Conservation (phyloP, 2,888 invertebrate genomes). For the Phorcus lineatus region DNA sequence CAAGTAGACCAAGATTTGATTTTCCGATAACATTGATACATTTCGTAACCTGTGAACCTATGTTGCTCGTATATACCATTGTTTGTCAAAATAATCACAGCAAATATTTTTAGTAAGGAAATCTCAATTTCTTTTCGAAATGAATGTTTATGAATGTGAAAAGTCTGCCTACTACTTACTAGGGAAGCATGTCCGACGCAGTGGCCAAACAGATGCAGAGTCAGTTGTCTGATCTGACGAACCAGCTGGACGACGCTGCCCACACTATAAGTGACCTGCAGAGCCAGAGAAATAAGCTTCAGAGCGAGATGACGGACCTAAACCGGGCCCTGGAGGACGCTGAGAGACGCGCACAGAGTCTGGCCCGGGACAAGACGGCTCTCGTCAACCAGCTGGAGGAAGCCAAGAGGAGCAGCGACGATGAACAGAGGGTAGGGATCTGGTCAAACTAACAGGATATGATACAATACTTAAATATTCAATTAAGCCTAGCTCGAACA, state of each 20-base stretch:
- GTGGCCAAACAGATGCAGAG: slow-evolving; percentile 97
- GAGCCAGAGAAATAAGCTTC: slow-evolving; percentile 91
- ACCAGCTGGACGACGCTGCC: slow-evolving; percentile 97
- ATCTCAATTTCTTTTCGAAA: too few species aligned
- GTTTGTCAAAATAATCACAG: too few species aligned
- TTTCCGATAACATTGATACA: too few species aligned
- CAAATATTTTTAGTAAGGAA: too few species aligned
- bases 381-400: slow-evolving; percentile 97
- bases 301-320: slow-evolving; percentile 97
- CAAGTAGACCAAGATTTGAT: too few species aligned
- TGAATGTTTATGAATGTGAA: too few species aligned
- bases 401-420: slow-evolving; percentile 97
- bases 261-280: slow-evolving; percentile 95
- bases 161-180: not conserved
- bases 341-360: slow-evolving; percentile 95
- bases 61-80: too few species aligned
- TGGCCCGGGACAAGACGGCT: slow-evolving; percentile 93
- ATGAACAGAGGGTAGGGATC: slow-evolving; percentile 82
- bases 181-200: slow-evolving; percentile 96
- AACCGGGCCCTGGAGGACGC: slow-evolving; percentile 98
- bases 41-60: too few species aligned
- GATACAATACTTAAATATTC: too few species aligned
- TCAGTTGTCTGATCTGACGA: slow-evolving; percentile 95
- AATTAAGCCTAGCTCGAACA: too few species aligned
- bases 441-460: not conserved